Conservation (phyloP, 2,113 vertebrate species). For the Phyllostomus discolor region DNA sequence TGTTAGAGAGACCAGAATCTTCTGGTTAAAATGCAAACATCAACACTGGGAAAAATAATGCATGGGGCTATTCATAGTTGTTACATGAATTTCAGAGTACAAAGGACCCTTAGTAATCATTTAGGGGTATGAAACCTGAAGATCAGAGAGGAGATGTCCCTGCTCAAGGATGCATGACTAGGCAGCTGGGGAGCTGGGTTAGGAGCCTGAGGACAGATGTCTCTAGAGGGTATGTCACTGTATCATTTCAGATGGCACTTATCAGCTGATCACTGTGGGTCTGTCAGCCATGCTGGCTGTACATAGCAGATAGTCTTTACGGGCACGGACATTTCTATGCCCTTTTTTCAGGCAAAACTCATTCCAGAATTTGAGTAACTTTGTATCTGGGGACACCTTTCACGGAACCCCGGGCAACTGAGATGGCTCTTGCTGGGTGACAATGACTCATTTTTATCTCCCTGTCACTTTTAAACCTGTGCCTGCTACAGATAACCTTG, state of each 20-base stretch:
- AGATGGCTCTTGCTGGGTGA: conserved; percentile 22
- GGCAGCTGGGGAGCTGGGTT: neutral
- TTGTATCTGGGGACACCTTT: conserved; percentile 56
- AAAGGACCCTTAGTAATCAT: neutral
- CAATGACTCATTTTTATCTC: conserved; percentile 62
- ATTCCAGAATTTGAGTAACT: conserved; percentile 60
- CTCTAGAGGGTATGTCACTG: neutral
- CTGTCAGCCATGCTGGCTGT: neutral
- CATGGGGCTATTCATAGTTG: neutral
- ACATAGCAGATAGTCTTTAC: neutral
- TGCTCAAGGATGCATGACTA: neutral
- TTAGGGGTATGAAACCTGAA: neutral
- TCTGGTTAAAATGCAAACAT: neutral
- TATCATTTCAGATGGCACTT: neutral
- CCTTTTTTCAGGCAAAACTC: conserved; percentile 51
- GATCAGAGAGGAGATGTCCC: neutral
- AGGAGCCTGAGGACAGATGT: conserved; percentile 37
- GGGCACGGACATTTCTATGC: neutral
- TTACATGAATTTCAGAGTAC: neutral
- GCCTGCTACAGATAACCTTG: conserved; percentile 41
- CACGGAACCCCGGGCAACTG: neutral
- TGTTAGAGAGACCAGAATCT: neutral
- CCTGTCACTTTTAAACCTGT: neutral
- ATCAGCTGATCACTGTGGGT: neutral
- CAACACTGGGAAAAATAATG: neutral